These are phyloP conservation scores for Mirza zaza DNA, from an alignment of 2,113 vertebrate genomes.

Conservation along the genomic window DNA sequence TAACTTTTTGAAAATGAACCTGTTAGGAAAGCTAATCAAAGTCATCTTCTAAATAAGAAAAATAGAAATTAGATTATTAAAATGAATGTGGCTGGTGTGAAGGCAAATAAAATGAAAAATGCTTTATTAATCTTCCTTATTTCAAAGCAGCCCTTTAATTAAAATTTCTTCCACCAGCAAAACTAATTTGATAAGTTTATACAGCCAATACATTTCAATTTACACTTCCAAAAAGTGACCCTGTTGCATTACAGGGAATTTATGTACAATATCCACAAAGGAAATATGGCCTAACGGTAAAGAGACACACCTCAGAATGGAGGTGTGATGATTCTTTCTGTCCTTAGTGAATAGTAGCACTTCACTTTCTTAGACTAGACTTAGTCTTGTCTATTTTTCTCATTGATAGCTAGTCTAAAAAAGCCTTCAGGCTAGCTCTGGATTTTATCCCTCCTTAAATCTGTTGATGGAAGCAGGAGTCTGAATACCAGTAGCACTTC, in stretches of 20 bases:
- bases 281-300: neutral
- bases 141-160: constrained; percentile 53
- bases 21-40: constrained; percentile 40
- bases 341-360: neutral
- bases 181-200: constrained; percentile 39
- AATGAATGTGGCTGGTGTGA: neutral
- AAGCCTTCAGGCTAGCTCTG: neutral
- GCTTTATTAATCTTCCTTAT: neutral
- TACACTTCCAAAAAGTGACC: constrained; percentile 2
- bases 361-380: neutral
- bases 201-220: constrained; percentile 41
- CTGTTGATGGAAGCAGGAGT: neutral
- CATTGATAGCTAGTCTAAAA: neutral
- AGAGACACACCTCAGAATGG: neutral
- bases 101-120: constrained; percentile 20
- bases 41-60: constrained; percentile 42
- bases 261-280: neutral
- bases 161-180: constrained; percentile 36
- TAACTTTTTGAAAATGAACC: constrained; percentile 50
- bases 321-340: neutral
- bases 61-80: constrained; percentile 38
- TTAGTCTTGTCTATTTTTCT: neutral
- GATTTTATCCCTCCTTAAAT: neutral
- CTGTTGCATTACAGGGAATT: neutral
- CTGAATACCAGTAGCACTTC: neutral